Evolutionary conservation across 2,888 invertebrate species (phyloP).

Genomic region (Elysia crispata): DNA sequence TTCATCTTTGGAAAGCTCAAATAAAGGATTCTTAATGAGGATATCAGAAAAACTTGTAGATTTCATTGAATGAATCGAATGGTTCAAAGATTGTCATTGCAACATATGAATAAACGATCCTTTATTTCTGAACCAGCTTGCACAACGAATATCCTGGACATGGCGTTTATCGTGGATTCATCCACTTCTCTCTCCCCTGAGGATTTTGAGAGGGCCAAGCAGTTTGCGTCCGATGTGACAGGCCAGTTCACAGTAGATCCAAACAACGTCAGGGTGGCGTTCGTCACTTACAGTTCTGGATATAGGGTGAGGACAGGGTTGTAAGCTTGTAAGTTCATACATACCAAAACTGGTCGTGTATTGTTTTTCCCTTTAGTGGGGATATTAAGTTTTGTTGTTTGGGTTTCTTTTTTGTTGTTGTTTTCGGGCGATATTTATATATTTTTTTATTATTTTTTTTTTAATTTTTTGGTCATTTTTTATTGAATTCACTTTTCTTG

Average conservation of each 20-base stretch:
- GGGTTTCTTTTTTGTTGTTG: too few species aligned
- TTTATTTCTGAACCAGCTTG: conserved; percentile 54
- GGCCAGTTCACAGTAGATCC: conserved; percentile 72
- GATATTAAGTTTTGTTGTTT: too few species aligned
- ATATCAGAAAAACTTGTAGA: not conserved
- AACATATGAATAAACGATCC: not conserved
- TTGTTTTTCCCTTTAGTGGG: not conserved
- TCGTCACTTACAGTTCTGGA: conserved; percentile 75
- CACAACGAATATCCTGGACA: conserved; percentile 67
- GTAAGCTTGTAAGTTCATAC: too few species aligned
- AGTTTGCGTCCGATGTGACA: conserved; percentile 73
- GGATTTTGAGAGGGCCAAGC: conserved; percentile 68
- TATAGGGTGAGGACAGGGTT: conserved; percentile 60
- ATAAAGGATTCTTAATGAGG: not conserved
- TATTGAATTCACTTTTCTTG: too few species aligned
- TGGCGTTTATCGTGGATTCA: conserved; percentile 76
- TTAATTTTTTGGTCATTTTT: too few species aligned
- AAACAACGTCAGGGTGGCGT: conserved; percentile 71
- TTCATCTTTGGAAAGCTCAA: too few species aligned
- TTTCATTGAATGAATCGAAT: not conserved
- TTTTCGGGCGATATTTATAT: too few species aligned
- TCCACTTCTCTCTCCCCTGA: conserved; percentile 74
- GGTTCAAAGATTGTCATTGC: not conserved
- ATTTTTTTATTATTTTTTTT: too few species aligned
- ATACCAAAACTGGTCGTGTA: not conserved